Evolutionary conservation across 2,113 vertebrate species (phyloP), one percentile per base, ranked within the genome.

Genomic region (Phasianus colchicus): DNA sequence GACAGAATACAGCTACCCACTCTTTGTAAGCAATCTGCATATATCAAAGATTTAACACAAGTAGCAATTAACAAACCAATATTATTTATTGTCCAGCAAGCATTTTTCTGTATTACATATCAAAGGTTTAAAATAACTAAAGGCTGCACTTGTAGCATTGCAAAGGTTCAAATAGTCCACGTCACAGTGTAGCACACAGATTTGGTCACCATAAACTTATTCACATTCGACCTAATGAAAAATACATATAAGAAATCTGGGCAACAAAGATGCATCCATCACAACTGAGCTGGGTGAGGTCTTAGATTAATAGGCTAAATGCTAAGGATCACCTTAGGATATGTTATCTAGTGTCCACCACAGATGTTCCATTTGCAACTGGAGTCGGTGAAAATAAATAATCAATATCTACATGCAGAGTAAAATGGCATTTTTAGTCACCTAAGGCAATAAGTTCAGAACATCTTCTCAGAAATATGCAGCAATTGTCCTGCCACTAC

Each of bases 171-270:
- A 77, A 19, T 11, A 77, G 29, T 22, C n/a, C 7, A 63, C 5
- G 22, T 1, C 50, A 50, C 50, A 64, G 29, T 38, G 30, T 21
- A 57, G 57, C 77, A 88, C 60, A 77, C 8, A 60, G 40, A 25
- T 71, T 64, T 90, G 42, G 34, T 43, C 61, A 94, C 38, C 61
- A 43, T 16, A 36, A 43, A 50, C 13, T 52, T 64, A 60, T 4
- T 60, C 52, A 64, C 7, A 7, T 86, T 74, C 40, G 42, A 71
- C 52, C 34, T 87, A 75, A 69, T 1, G 55, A 45, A 63, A 71
- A 32, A 21, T 13, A 63, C 0, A 0, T 40, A 34, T 9, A 42
- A 81, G 69, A 74, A 0, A 0, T 60, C 64, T 47, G 42, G 64
- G 19, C 32, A 83, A 30, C 47, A 58, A 8, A 19, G 22, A 45